phyloP scores from a whole-genome alignment of 2,888 invertebrate genomes.

The Drosophila tanythrix region DNA sequence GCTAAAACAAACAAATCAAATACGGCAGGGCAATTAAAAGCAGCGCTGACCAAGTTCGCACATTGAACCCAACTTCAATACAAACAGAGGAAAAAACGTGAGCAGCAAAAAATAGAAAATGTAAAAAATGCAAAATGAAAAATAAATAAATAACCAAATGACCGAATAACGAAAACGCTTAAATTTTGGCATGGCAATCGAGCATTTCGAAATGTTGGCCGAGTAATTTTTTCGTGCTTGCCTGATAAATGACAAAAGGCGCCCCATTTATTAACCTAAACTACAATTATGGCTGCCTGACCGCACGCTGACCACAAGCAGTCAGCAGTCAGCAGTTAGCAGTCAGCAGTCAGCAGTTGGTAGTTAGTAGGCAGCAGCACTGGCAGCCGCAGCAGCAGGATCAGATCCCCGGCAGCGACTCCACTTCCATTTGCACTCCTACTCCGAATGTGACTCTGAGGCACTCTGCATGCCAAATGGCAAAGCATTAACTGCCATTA shows the following conservation, averaged over 20 bases:
- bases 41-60: conserved; percentile 24
- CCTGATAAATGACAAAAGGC: conserved; percentile 59
- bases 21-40: conserved; percentile 73
- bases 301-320: conserved; percentile 48
- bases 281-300: conserved; percentile 57
- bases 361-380: conserved; percentile 5
- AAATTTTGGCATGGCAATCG: conserved; percentile 42
- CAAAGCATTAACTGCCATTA: conserved; percentile 62
- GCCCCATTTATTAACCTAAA: conserved; percentile 58
- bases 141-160: conserved; percentile 11
- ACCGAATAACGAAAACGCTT: conserved; percentile 32
- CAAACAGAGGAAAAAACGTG: conserved; percentile 5
- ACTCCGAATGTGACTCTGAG: conserved; percentile 18
- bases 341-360: conserved; percentile 7
- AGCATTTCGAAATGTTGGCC: conserved; percentile 47
- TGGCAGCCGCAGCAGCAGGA: conserved; percentile 1
- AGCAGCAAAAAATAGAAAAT: conserved; percentile 11
- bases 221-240: conserved; percentile 32
- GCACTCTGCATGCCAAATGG: conserved; percentile 72
- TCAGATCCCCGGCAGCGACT: background rate
- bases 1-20: conserved; percentile 57
- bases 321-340: conserved; percentile 11
- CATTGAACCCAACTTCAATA: conserved; percentile 16
- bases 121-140: background rate
- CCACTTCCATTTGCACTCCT: background rate